Base-by-base conservation (phyloP, 1,140 invertebrate species). In the Piezodorus guildinii region DNA sequence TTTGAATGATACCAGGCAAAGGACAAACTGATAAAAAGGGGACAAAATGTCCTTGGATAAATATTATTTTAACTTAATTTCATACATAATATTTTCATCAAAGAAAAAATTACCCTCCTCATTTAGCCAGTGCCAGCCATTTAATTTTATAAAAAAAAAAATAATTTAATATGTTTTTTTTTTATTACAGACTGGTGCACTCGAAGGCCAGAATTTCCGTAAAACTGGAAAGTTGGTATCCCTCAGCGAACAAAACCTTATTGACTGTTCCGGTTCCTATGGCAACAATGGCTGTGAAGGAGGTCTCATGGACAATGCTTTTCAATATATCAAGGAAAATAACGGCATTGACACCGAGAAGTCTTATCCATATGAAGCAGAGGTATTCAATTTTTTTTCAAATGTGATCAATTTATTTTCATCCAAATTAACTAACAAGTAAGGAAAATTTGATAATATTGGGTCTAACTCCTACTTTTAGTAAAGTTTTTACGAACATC, bases 271-370 rank as follows among this genome's bases (percentile, higher is more conserved):
- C 1, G 70, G 72, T 0, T 82, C 82, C 63, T 95, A 90, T 72
- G 94, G 94, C 14, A 98, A 99, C 77, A 84, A 95, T 74, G 96
- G 96, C 49, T 99, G 96, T 77, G 85, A 91, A 69, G 95, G 95
- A 69, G 95, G 96, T 63, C 77, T 96, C 17, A 96, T 97, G 93
- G 91, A 96, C 76, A 80, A 88, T 69, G 91, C 90, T 60, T 95
- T 96, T 79, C 77, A 85, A 68, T 99, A 98, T 75, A 85, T 99
- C 69, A 91, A 87, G 74, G 58, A 66, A 30, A 98, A 98, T 72
- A 78, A 81, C 14, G 90, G 86, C 3, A 79, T 99, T 67, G 95
- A 99, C 74, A 98, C 94, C 6, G 96, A 98, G 76, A 77, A 81
- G 39, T 82, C 81, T n/a, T 96, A 96, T 74, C 88, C 91, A 0